Percentiles rank a stretch among this genome's conserved stretches.
phyloP scores from a whole-genome alignment of 2,797 vertebrate genomes.

The Brachyrhaphis roseni region DNA sequence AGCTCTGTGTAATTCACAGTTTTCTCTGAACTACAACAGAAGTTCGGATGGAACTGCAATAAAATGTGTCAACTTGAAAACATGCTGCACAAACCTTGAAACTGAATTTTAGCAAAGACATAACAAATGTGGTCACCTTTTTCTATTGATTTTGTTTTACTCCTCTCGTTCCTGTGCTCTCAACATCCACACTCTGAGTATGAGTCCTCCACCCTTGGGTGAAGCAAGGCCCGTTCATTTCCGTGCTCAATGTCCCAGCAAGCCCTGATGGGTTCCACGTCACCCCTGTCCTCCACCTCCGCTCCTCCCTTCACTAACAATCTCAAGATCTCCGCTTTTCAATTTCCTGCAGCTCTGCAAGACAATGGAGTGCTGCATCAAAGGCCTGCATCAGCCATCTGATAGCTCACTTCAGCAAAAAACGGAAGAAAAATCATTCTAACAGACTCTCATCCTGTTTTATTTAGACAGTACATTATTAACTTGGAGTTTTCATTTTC shows the following conservation, averaged over 20 bases:
- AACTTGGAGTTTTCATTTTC: slow-evolving; percentile 23
- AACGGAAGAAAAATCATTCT: slow-evolving; percentile 16
- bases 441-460: slow-evolving; percentile 28
- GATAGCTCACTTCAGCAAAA: slow-evolving; percentile 56
- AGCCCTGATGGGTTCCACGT: slow-evolving; percentile 46
- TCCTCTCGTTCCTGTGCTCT: slow-evolving; percentile 8
- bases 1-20: slow-evolving; percentile 31
- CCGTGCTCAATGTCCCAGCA: slow-evolving; percentile 63
- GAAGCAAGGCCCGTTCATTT: slow-evolving; percentile 71
- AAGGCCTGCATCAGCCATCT: slow-evolving; percentile 48
- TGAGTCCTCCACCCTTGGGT: slow-evolving; percentile 30
- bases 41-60: slow-evolving; percentile 19
- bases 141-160: no score
- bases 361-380: slow-evolving; percentile 70
- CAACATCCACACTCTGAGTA: slow-evolving; percentile 21
- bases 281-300: slow-evolving; percentile 47
- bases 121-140: slow-evolving; percentile 28
- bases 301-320: slow-evolving; percentile 32
- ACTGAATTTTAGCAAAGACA: slow-evolving; percentile 17
- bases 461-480: slow-evolving; percentile 50
- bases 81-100: slow-evolving; percentile 42
- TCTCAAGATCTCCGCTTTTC: slow-evolving; percentile 65
- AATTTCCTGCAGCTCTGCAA: slow-evolving; percentile 76
- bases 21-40: slow-evolving; percentile 47
- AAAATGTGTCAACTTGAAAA: slow-evolving; percentile 11